These are phyloP conservation scores for Aeoliscus strigatus DNA, from an alignment of 2,797 vertebrate species.

Conservation along the genomic window DNA sequence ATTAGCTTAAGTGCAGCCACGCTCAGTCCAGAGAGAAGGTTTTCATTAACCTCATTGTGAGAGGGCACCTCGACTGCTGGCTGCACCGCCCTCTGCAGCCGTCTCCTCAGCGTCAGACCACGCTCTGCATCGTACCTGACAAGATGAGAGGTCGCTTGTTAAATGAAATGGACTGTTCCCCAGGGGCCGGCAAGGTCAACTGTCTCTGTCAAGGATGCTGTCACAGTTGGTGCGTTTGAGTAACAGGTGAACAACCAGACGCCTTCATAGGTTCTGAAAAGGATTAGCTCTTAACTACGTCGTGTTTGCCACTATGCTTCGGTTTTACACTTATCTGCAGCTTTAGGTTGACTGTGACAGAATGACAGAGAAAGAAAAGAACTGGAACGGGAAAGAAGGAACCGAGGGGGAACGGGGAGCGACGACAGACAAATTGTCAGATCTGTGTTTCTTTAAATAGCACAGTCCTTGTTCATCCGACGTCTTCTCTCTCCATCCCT, in stretches of 20 bases:
- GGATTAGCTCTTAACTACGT: too few species aligned
- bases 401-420: not conserved
- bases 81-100: not conserved
- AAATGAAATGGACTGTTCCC: slow-evolving; percentile 23
- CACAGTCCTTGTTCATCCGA: slow-evolving; percentile 10
- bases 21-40: slow-evolving; percentile 17
- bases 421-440: slow-evolving; percentile 9
- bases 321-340: too few species aligned
- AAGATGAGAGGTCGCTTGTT: slow-evolving; percentile 23
- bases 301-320: too few species aligned
- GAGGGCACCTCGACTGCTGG: slow-evolving; percentile 15
- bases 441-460: slow-evolving; percentile 49
- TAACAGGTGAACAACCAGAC: too few species aligned
- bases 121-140: slow-evolving; percentile 8
- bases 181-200: slow-evolving; percentile 12
- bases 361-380: not conserved
- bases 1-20: slow-evolving; percentile 19
- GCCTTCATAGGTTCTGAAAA: too few species aligned
- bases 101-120: too few species aligned
- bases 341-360: not conserved
- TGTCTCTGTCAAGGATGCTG: slow-evolving; percentile 10
- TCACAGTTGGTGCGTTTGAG: too few species aligned
- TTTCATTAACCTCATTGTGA: slow-evolving; percentile 37
- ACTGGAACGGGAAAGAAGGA: not conserved
- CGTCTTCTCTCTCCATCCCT: slow-evolving; percentile 3